A percentile compares a stretch with the other conserved stretches of the same genome.
phyloP scores from a whole-genome alignment of 2,888 invertebrate genomes.

The Drosophila nr. perissopoda region DNA sequence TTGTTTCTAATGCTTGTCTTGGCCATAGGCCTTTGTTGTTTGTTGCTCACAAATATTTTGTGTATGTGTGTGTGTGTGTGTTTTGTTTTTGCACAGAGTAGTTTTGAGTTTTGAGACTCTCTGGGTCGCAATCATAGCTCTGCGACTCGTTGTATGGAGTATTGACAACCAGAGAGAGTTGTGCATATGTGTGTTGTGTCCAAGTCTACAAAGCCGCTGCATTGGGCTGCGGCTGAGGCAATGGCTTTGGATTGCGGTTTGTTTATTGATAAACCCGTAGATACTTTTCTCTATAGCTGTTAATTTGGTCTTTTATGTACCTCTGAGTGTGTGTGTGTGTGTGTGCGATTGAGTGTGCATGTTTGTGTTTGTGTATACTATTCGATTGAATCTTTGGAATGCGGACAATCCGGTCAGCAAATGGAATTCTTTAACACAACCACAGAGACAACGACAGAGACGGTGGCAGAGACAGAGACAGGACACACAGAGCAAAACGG shows the following conservation, averaged over 20 bases:
- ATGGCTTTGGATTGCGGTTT: slow-evolving; percentile 66
- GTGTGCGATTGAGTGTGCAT: slow-evolving; percentile 25
- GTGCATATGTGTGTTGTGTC: slow-evolving; percentile 26
- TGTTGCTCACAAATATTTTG: slow-evolving; percentile 21
- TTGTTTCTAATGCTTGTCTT: slow-evolving; percentile 53
- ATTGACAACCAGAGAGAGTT: slow-evolving; percentile 41
- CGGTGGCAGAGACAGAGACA: background rate
- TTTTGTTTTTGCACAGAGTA: slow-evolving; percentile 42
- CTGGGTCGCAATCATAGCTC: slow-evolving; percentile 31
- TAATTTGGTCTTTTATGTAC: slow-evolving; percentile 77
- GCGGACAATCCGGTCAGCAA: slow-evolving; percentile 83
- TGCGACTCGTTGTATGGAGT: slow-evolving; percentile 58
- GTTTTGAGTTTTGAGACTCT: slow-evolving; percentile 47
- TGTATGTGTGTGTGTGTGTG: slow-evolving; percentile 1
- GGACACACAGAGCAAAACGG: slow-evolving; percentile 40
- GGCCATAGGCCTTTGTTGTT: slow-evolving; percentile 32
- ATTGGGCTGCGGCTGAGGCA: slow-evolving; percentile 50
- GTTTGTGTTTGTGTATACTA: slow-evolving; percentile 50
- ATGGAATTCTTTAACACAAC: slow-evolving; percentile 79
- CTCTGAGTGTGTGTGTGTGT: slow-evolving; percentile 30
- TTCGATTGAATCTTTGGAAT: slow-evolving; percentile 81
- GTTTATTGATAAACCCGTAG: slow-evolving; percentile 76
- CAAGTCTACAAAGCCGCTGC: slow-evolving; percentile 48
- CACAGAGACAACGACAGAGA: slow-evolving; percentile 39
- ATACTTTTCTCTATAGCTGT: slow-evolving; percentile 75